Evolutionary conservation across 2,113 vertebrate species (phyloP).

Genomic region (Panthera uncia): DNA sequence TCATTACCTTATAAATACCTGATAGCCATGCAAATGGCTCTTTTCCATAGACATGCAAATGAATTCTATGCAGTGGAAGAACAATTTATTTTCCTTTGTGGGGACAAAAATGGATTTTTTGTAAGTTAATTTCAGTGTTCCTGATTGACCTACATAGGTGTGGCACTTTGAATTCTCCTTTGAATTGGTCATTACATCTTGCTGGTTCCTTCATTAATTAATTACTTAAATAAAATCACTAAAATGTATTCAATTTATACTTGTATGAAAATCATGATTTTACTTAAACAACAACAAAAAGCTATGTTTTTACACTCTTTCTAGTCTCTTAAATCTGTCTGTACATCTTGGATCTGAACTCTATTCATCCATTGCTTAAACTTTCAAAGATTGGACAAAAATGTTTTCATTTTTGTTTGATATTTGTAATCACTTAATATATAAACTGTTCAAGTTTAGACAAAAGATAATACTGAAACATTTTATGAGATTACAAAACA

Average conservation of each 20-base stretch:
- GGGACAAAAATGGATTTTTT: neutral
- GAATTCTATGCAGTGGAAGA: neutral
- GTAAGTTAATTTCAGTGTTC: neutral
- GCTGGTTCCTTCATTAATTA: neutral
- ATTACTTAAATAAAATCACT: neutral
- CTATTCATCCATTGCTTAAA: neutral
- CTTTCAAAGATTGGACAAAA: neutral
- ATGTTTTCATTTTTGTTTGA: neutral
- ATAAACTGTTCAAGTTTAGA: neutral
- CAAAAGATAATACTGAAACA: neutral
- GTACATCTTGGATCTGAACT: neutral
- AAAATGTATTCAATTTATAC: neutral
- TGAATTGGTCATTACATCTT: neutral
- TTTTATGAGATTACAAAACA: neutral
- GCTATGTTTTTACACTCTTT: neutral
- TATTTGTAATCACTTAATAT: neutral
- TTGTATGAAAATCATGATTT: neutral
- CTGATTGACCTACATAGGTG: neutral
- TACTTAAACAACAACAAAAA: neutral
- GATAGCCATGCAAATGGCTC: neutral
- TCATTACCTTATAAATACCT: neutral
- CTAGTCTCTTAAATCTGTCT: neutral
- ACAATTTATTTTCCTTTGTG: neutral
- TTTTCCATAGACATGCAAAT: neutral
- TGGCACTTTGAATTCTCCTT: neutral